phyloP scores from a whole-genome alignment of 2,888 invertebrate species.

The Camptogramma bilineatum region DNA sequence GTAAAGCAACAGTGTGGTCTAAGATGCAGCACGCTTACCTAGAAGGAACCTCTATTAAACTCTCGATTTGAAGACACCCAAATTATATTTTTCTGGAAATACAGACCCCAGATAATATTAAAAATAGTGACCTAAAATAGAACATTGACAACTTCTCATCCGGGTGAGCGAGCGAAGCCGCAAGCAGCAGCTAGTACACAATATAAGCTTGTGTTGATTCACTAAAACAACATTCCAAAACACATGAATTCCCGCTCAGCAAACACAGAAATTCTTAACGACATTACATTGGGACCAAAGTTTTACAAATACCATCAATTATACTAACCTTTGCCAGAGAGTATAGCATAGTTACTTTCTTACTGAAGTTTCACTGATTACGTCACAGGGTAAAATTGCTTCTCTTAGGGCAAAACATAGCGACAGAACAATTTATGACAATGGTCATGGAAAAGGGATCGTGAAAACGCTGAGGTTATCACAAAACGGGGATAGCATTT shows the following conservation, averaged over 20 bases:
- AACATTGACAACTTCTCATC: no score
- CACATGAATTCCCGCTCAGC: constrained; percentile 25
- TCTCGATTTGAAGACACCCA: no score
- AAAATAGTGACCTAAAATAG: background rate
- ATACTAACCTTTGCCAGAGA: constrained; percentile 26
- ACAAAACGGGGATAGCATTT: background rate
- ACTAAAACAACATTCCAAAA: constrained; percentile 18
- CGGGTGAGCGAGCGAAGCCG: background rate
- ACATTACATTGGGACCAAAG: constrained; percentile 26
- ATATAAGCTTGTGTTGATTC: background rate
- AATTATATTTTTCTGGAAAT: no score
- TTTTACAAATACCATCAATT: constrained; percentile 40
- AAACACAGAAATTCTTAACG: constrained; percentile 27
- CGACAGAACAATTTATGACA: background rate
- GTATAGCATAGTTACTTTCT: background rate
- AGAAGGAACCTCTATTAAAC: no score
- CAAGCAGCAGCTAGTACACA: background rate
- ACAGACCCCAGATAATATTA: no score
- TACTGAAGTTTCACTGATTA: background rate
- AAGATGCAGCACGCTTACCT: no score
- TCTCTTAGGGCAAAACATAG: no score
- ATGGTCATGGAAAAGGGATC: background rate
- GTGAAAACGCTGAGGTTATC: background rate
- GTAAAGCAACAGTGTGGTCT: no score
- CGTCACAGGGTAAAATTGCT: background rate